Conservation (phyloP, 2,888 invertebrate genomes). For the Acleris sparsana region DNA sequence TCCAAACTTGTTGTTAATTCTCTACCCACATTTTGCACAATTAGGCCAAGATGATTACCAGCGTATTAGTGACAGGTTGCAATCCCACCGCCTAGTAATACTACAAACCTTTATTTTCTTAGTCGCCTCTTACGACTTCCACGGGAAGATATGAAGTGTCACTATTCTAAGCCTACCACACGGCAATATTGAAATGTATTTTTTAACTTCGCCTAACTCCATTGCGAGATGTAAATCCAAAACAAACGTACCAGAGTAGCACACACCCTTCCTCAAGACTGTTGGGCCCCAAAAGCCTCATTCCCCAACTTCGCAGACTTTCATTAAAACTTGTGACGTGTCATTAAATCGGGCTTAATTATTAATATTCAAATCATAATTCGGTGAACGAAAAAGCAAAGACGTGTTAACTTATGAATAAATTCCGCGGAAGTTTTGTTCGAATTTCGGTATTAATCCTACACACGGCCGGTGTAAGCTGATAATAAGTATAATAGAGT, state of each 20-base stretch:
- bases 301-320: slow-evolving; percentile 72
- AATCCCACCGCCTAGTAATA: too few species aligned
- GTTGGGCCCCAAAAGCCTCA: slow-evolving; percentile 54
- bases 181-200: too few species aligned
- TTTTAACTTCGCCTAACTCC: too few species aligned
- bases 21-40: too few species aligned
- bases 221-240: not conserved
- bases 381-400: slow-evolving; percentile 70
- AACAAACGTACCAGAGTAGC: slow-evolving; percentile 5
- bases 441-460: slow-evolving; percentile 14
- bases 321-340: slow-evolving; percentile 82
- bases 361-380: slow-evolving; percentile 81
- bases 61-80: too few species aligned
- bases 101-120: too few species aligned
- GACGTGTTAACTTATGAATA: slow-evolving; percentile 74
- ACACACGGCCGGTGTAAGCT: slow-evolving; percentile 13
- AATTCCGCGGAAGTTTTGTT: slow-evolving; percentile 51
- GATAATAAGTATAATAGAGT: slow-evolving; percentile 30
- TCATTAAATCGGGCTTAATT: slow-evolving; percentile 77
- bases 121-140: too few species aligned
- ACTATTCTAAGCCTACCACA: too few species aligned
- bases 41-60: too few species aligned
- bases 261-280: slow-evolving; percentile 20
- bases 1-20: too few species aligned
- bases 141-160: too few species aligned